Percentiles rank a stretch among this genome's conserved stretches.
These are phyloP conservation scores for Psilopsiagon aymara DNA, from an alignment of 2,113 vertebrate species.

Conservation along the genomic window DNA sequence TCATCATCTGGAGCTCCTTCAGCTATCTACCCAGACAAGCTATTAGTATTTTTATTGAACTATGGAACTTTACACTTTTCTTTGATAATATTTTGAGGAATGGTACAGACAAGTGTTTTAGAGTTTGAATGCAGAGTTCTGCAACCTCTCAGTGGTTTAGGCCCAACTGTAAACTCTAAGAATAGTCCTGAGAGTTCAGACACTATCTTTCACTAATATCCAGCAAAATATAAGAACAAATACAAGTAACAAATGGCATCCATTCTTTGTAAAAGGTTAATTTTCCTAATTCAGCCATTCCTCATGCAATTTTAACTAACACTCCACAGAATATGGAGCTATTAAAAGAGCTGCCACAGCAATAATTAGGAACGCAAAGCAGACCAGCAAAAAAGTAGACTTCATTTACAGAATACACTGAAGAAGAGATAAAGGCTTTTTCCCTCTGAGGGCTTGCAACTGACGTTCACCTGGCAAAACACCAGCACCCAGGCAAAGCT, in stretches of 20 bases:
- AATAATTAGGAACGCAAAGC: neutral
- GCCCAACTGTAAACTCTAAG: neutral
- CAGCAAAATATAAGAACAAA: neutral
- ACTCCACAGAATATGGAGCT: neutral
- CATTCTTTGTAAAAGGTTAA: neutral
- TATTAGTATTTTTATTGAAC: neutral
- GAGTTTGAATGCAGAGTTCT: neutral
- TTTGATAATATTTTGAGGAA: neutral
- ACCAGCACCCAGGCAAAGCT: neutral
- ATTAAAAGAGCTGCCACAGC: neutral
- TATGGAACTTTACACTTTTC: neutral
- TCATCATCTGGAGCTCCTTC: neutral
- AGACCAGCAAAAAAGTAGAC: neutral
- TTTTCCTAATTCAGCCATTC: neutral
- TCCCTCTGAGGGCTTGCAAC: neutral
- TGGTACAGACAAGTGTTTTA: neutral
- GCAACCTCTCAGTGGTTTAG: neutral
- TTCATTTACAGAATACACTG: neutral
- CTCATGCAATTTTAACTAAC: neutral
- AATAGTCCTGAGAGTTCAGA: neutral
- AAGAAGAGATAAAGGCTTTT: neutral
- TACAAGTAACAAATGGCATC: neutral
- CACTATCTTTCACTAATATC: neutral
- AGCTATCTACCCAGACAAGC: neutral
- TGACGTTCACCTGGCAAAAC: neutral